Conservation (phyloP, 2,113 vertebrate species). For the Taxidea taxus region DNA sequence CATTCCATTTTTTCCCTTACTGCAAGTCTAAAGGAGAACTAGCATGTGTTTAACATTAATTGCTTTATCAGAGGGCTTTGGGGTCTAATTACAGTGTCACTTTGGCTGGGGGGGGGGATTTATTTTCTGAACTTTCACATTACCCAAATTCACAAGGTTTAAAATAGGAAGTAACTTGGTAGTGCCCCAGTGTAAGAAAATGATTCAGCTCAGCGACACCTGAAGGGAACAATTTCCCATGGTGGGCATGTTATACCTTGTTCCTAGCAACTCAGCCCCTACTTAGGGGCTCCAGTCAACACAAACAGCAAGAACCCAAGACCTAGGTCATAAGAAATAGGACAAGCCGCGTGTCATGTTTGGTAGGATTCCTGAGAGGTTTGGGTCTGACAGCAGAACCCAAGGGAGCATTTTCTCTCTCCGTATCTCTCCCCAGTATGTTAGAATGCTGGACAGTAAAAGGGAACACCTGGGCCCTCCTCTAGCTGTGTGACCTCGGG, state of each 20-base stretch:
- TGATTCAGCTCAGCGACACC: background rate
- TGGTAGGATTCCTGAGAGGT: background rate
- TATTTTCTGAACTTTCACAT: background rate
- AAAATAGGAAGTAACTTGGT: background rate
- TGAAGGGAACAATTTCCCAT: background rate
- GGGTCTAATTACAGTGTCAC: background rate
- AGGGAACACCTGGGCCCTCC: background rate
- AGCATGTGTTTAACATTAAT: background rate
- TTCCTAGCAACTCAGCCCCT: background rate
- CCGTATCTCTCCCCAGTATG: background rate
- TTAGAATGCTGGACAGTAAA: background rate
- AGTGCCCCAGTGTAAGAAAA: background rate
- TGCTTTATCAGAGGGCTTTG: background rate
- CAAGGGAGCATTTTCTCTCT: background rate
- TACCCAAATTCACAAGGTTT: background rate
- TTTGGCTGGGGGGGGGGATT: background rate
- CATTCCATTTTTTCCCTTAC: background rate
- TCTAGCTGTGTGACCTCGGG: background rate
- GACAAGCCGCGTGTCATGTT: accelerated
- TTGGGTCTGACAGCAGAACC: background rate
- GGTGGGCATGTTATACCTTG: background rate
- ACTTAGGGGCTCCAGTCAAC: background rate
- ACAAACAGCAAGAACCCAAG: background rate
- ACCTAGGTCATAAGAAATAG: background rate
- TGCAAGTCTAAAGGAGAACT: background rate